Evolutionary conservation across 2,113 vertebrate genomes (phyloP), one percentile per base, ranked within the genome.

Genomic region (Gallinago media): DNA sequence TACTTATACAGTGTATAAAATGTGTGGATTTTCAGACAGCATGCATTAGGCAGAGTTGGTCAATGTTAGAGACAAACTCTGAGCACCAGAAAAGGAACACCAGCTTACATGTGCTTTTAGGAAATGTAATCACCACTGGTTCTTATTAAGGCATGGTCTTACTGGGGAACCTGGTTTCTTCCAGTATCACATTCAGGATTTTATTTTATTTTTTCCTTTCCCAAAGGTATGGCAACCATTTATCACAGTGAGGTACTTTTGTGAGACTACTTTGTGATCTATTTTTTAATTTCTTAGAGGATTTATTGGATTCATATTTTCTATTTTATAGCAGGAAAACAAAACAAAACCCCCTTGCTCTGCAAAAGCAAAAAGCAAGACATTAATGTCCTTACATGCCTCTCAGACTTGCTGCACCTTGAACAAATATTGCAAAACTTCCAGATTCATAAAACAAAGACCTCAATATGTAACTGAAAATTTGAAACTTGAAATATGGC

Each of bases 311-410:
- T 65, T 67, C 1, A 0, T 46, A 46, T 68, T 83, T 88, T 62
- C 31, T 32, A 12, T 44, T 79, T 70, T 65, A 44, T 19, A 6
- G 27, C 32, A 70, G 46, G 18, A 49, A 88, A 85, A 42, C 7
- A 55, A 36, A 75, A 16, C 13, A 23, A 36, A 75, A 46, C 26
- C 4, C 7, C 10, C 15, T 66, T 21, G 12, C 10, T 14, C 26
- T 17, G 26, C 16, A 82, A 85, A 67, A 75, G 44, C 17, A 83
- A 85, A 46, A 85, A 47, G 32, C 29, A 58, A 58, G 47, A 16
- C 4, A 4, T 17, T 5, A 75, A 56, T 8, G 18, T 36, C 56
- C 25, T 50, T 38, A 75, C 12, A 42, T 0, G 0, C 20, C 17
- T 34, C 70, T 68, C 65, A 56, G 31, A 42, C 12, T 54, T 49